Percentiles rank a stretch among this genome's conserved stretches.
phyloP scores from a whole-genome alignment of 2,888 invertebrate genomes.

The Acleris literana region DNA sequence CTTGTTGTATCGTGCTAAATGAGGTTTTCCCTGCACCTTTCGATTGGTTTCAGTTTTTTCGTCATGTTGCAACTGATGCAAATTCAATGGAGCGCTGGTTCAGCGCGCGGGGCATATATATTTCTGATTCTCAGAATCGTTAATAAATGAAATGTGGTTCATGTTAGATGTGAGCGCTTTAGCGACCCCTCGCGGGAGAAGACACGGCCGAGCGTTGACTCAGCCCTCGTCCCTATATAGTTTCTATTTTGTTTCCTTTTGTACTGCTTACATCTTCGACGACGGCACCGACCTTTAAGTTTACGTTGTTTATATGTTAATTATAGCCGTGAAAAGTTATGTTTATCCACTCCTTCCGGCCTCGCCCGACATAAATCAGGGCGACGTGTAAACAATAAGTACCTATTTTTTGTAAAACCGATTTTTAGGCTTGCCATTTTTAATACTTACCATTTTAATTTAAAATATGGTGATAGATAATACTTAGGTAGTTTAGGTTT shows the following conservation, averaged over 20 bases:
- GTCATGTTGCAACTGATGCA: too few relatives aligned
- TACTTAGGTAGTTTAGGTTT: too few relatives aligned
- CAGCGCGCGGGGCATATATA: too few relatives aligned
- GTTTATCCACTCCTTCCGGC: conserved; percentile 68
- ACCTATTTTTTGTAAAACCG: conserved; percentile 42
- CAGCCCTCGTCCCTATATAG: conserved; percentile 38
- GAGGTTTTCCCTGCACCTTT: too few relatives aligned
- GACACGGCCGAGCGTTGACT: conserved; percentile 41
- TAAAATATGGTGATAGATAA: too few relatives aligned
- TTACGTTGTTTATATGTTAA: conserved; percentile 58
- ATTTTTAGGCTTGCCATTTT: conserved; percentile 15
- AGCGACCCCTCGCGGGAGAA: conserved; percentile 43
- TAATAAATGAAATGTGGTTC: too few relatives aligned
- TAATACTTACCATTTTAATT: neutral
- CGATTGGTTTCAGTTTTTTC: too few relatives aligned
- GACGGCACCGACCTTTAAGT: conserved; percentile 44
- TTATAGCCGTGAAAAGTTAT: conserved; percentile 58
- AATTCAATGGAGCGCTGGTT: too few relatives aligned
- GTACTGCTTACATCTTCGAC: conserved; percentile 42
- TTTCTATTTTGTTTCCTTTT: conserved; percentile 47
- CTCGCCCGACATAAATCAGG: conserved; percentile 59
- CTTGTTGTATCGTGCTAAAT: too few relatives aligned
- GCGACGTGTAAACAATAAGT: conserved; percentile 52
- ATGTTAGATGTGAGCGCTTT: too few relatives aligned
- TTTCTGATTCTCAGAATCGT: too few relatives aligned